Evolutionary conservation across 1,140 invertebrate species (phyloP).

Genomic region (Meloidogyne hapla): DNA sequence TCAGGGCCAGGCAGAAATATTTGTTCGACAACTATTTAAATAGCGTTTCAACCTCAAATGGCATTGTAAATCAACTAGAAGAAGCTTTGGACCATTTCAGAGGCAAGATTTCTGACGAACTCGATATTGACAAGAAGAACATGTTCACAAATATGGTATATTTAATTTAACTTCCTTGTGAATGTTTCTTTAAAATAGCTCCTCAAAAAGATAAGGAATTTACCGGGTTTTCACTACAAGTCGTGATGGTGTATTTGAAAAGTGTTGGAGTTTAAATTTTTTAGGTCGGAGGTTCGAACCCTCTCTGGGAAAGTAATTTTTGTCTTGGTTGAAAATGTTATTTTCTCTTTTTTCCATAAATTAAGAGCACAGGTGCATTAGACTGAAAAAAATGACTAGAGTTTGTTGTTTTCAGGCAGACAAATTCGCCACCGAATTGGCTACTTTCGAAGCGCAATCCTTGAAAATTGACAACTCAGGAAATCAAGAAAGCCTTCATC

Average conservation of each 20-base stretch:
- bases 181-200: no score
- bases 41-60: conserved; percentile 28
- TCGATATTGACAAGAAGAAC: conserved; percentile 82
- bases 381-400: no score
- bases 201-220: no score
- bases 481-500: background rate
- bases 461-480: background rate
- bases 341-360: no score
- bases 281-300: background rate
- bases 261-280: background rate
- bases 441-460: conserved; percentile 3
- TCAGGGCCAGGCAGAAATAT: conserved; percentile 85
- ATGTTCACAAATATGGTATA: conserved; percentile 78
- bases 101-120: conserved; percentile 72
- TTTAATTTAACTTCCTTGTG: background rate
- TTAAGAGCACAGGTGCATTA: no score
- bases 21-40: conserved; percentile 80
- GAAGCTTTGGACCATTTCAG: conserved; percentile 66
- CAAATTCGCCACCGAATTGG: conserved; percentile 15
- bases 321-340: no score
- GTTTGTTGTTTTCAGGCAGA: background rate
- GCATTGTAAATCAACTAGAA: conserved; percentile 63
- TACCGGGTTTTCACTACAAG: no score
- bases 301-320: no score
- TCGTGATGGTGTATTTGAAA: conserved; percentile 46